Conservation (phyloP, 2,888 invertebrate species). For the Eristalis pertinax region DNA sequence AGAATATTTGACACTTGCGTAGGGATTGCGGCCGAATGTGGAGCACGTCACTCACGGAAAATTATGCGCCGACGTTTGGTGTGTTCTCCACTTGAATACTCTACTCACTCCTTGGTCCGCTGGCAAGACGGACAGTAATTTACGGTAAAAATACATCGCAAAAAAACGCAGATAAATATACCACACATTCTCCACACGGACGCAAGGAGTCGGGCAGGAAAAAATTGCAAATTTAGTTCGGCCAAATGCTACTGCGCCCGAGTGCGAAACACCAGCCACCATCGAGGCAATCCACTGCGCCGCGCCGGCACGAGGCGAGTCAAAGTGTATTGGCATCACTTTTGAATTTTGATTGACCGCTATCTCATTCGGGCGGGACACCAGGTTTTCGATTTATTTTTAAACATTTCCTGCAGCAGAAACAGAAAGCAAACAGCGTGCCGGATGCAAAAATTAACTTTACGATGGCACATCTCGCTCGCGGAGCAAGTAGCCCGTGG, state of each 20-base stretch:
- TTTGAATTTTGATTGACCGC: constrained; percentile 55
- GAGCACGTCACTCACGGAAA: constrained; percentile 24
- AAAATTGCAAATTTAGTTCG: neutral
- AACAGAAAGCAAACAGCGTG: constrained; percentile 42
- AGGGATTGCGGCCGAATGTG: neutral
- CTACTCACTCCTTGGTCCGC: constrained; percentile 1
- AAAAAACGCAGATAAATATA: neutral
- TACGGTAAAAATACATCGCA: neutral
- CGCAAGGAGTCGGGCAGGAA: neutral
- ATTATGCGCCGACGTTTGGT: neutral
- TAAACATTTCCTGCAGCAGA: constrained; percentile 34
- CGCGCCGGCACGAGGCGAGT: neutral
- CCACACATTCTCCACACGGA: neutral
- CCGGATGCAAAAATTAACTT: constrained; percentile 59
- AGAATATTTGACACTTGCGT: constrained; percentile 1
- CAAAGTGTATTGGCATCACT: constrained; percentile 38
- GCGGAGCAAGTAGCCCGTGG: constrained; percentile 2
- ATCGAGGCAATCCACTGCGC: neutral
- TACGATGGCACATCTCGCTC: neutral
- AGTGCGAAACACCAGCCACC: neutral
- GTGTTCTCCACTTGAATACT: constrained; percentile 1
- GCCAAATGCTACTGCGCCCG: neutral
- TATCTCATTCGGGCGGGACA: constrained; percentile 2
- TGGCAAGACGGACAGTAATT: constrained; percentile 1
- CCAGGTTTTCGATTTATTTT: constrained; percentile 35